Evolutionary conservation across 2,113 vertebrate genomes (phyloP), one percentile per base, ranked within the genome.

Genomic region (Phaetusa simplex): DNA sequence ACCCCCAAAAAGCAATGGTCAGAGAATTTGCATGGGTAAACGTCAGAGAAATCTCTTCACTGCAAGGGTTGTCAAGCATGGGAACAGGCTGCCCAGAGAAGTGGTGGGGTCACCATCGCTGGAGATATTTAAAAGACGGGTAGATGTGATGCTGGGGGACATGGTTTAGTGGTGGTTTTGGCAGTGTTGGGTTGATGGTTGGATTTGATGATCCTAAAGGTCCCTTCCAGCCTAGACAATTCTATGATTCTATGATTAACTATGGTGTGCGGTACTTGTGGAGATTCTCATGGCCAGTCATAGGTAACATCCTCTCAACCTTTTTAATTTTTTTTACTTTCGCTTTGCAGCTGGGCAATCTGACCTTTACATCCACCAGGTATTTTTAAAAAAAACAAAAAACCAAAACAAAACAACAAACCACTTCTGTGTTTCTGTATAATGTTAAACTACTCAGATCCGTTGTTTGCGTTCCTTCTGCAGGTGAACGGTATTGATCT

Each of bases 401-500:
- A n/a, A n/a, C n/a, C 4, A 5, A 43, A 43, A 19, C 13, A 8
- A 22, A 17, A 4, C 7, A 14, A 7, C 2, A 64, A 13, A 19
- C 11, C 21, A 5, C 6, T 26, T 45, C 4, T 62, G 14, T 16
- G 49, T 85, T 50, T 66, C 58, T 85, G 32, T 32, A 22, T n/a
- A 1, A 13, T 45, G 40, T 12, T 61, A 27, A 52, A 11, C 27
- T 14, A 8, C 91, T 97, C 29, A 92, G 7, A 11, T 5, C 6
- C 52, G 40, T 15, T 88, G 24, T 64, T 70, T 80, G 59, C 5
- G 4, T 86, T 72, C 90, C 34, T 86, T 61, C 67, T 87, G 11
- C 87, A 99, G 99, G 99, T 99, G 72, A 99, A 99, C 12, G 99
- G 99, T 76, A 99, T 99, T 4, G 99, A 99, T 94, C 98, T 99